phyloP scores from a whole-genome alignment of 2,888 invertebrate genomes.

The Lepidonotus clava region DNA sequence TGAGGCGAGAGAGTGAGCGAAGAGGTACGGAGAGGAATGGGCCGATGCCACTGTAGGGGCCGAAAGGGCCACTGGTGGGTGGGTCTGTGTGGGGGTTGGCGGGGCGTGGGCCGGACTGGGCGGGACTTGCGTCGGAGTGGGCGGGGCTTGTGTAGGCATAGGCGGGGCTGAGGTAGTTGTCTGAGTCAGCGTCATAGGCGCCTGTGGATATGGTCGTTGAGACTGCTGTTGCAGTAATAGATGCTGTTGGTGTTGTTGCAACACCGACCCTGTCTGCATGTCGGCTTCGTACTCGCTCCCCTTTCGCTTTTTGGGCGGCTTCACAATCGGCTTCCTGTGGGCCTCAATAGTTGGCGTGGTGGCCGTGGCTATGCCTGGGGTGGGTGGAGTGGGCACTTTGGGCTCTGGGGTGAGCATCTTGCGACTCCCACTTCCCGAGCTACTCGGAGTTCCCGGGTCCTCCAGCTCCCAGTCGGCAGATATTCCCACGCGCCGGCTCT shows the following conservation, averaged over 20 bases:
- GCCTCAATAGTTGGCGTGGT: not conserved
- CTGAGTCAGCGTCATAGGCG: not conserved
- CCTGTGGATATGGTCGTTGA: not conserved
- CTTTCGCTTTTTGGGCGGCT: slow-evolving; percentile 96
- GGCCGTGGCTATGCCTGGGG: not conserved
- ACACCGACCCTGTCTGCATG: not conserved
- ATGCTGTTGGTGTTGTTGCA: slow-evolving; percentile 52
- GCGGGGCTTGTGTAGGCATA: not conserved
- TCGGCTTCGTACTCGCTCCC: slow-evolving; percentile 75
- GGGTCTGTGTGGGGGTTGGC: not conserved
- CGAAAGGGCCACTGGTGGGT: too few species aligned
- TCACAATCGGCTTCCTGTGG: slow-evolving; percentile 80
- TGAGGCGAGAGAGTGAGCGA: not conserved
- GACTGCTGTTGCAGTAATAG: slow-evolving; percentile 58
- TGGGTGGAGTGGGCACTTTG: slow-evolving; percentile 10
- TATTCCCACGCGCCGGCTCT: not conserved
- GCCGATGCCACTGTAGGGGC: too few species aligned
- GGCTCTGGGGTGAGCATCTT: slow-evolving; percentile 3
- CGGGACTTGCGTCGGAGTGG: not conserved
- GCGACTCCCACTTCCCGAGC: slow-evolving; percentile 26
- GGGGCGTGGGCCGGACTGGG: not conserved
- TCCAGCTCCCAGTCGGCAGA: slow-evolving; percentile 22
- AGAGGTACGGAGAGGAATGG: not conserved
- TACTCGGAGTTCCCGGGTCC: slow-evolving; percentile 1
- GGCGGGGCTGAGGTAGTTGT: not conserved